Conservation (phyloP, 2,113 vertebrate genomes). For the Pseudorectes ferrugineus region DNA sequence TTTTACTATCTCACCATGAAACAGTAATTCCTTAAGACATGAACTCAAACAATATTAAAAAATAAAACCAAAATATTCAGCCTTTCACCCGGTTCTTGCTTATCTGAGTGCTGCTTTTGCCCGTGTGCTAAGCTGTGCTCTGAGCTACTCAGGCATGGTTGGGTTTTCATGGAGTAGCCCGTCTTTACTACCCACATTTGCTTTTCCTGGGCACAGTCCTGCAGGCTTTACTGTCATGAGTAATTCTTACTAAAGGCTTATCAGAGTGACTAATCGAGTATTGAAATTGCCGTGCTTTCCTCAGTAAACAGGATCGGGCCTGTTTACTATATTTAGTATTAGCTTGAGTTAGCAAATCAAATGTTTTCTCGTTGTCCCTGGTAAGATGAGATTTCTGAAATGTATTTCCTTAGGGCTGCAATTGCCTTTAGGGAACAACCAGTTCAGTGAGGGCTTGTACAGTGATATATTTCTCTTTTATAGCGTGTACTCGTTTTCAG, state of each 20-base stretch:
- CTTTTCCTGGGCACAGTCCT: not conserved
- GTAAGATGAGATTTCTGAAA: constrained; percentile 26
- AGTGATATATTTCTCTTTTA: not conserved
- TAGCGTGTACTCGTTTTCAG: not conserved
- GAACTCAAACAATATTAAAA: constrained; percentile 6
- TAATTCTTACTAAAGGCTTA: not conserved
- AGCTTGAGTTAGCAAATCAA: constrained; percentile 53
- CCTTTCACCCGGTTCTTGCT: not conserved
- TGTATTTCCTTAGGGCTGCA: not conserved
- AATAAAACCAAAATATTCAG: not conserved
- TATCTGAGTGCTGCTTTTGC: not conserved
- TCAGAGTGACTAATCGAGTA: not conserved
- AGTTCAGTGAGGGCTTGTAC: not conserved
- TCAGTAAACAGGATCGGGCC: not conserved
- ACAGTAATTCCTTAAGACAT: constrained; percentile 19
- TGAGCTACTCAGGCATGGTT: not conserved
- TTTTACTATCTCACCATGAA: constrained; percentile 34
- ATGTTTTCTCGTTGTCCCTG: constrained; percentile 46
- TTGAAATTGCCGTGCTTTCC: not conserved
- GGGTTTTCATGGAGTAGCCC: not conserved
- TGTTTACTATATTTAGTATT: constrained; percentile 18
- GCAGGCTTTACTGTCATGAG: not conserved
- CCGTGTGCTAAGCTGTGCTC: not conserved
- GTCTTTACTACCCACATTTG: not conserved
- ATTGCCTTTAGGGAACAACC: not conserved